Evolutionary conservation across 2,888 invertebrate species (phyloP).

Genomic region (Stratiomys singularior): DNA sequence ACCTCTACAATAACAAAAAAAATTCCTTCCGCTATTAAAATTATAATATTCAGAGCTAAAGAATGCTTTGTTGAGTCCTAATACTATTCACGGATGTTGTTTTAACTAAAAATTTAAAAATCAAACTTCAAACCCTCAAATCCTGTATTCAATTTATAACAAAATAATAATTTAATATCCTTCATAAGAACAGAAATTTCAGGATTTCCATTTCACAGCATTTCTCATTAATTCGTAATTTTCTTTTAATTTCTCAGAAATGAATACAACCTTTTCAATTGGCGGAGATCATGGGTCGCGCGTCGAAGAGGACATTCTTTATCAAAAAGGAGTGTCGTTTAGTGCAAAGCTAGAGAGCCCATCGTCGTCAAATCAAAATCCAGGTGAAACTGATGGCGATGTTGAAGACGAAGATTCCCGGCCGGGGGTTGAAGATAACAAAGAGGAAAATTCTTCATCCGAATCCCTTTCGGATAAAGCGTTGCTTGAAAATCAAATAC

Average conservation of each 20-base stretch:
- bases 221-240: conserved; percentile 13
- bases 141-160: conserved; percentile 16
- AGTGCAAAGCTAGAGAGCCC: conserved; percentile 76
- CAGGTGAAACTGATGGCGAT: conserved; percentile 13
- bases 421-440: conserved; percentile 33
- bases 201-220: background rate
- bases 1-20: too few species aligned
- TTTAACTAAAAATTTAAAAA: background rate
- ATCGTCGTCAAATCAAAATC: conserved; percentile 47
- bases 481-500: conserved; percentile 20
- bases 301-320: conserved; percentile 75
- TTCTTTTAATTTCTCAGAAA: conserved; percentile 69
- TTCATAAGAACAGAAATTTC: conserved; percentile 14
- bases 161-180: conserved; percentile 8
- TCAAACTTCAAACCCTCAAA: conserved; percentile 14
- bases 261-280: conserved; percentile 75
- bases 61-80: too few species aligned
- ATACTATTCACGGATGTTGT: too few species aligned
- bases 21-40: too few species aligned
- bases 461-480: conserved; percentile 13
- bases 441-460: conserved; percentile 16
- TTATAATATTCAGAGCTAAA: too few species aligned
- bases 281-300: conserved; percentile 68
- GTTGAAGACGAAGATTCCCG: conserved; percentile 15
- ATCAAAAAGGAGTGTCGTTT: conserved; percentile 82